Conservation (phyloP, 2,888 invertebrate species). For the Euclidia mi region DNA sequence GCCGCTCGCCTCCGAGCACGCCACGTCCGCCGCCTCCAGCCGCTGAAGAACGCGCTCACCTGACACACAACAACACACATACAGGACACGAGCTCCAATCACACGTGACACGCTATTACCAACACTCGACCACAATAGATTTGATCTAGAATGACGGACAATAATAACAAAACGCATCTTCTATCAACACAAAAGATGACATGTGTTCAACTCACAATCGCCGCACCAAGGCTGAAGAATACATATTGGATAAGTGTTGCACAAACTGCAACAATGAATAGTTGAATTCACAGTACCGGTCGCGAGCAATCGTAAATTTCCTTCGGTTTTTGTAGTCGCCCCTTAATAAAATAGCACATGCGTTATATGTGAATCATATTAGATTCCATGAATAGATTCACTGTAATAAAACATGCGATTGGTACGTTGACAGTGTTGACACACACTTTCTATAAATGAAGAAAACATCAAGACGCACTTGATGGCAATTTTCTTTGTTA, state of each 20-base stretch:
- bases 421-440: too few relatives aligned
- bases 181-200: not conserved
- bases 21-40: slow-evolving; percentile 87
- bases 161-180: not conserved
- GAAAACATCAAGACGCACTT: too few relatives aligned
- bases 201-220: not conserved
- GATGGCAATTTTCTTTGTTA: too few relatives aligned
- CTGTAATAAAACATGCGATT: not conserved
- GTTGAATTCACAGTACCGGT: not conserved
- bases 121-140: too few relatives aligned
- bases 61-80: slow-evolving; percentile 45
- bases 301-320: not conserved
- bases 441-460: too few relatives aligned
- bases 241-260: slow-evolving; percentile 9
- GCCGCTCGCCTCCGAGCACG: slow-evolving; percentile 91
- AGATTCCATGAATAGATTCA: too few relatives aligned
- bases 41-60: slow-evolving; percentile 93
- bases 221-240: not conserved
- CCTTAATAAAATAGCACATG: not conserved
- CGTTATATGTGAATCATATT: not conserved
- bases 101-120: too few relatives aligned
- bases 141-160: not conserved
- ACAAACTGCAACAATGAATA: slow-evolving; percentile 3
- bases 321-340: not conserved
- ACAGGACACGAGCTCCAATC: too few relatives aligned